These are phyloP conservation scores for Loriculus beryllinus DNA, from an alignment of 2,797 vertebrate genomes.

Conservation along the genomic window DNA sequence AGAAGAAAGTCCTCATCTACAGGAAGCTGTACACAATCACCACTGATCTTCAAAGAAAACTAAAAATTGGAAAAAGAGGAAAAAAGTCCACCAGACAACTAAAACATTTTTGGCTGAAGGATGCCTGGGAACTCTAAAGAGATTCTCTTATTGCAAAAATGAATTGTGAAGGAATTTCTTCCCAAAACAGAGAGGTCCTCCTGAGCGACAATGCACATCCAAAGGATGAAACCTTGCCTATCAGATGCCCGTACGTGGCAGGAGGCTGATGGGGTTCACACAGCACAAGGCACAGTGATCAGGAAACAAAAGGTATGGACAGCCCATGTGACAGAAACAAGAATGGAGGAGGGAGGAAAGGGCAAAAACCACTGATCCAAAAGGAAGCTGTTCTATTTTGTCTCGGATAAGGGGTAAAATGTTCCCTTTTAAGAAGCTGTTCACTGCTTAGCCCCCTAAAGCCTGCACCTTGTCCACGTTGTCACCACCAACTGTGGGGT, in stretches of 20 bases:
- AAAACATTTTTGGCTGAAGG: slow-evolving; percentile 26
- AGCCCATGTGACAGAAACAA: neutral
- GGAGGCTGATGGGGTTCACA: neutral
- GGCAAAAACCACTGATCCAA: neutral
- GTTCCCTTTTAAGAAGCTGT: neutral
- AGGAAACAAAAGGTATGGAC: neutral
- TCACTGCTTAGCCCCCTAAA: neutral
- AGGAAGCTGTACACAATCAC: neutral
- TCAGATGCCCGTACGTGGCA: neutral
- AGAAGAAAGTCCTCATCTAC: neutral
- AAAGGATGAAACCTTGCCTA: neutral
- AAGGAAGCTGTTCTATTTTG: neutral
- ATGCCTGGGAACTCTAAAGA: neutral
- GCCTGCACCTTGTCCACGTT: neutral
- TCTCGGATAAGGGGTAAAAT: neutral
- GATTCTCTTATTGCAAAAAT: slow-evolving; percentile 53
- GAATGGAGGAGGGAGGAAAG: neutral
- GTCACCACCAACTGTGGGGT: neutral
- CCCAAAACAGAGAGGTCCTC: neutral
- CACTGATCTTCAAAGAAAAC: neutral
- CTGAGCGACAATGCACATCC: neutral
- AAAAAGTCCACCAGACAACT: neutral
- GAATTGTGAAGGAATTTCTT: slow-evolving; percentile 2
- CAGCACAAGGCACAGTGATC: slow-evolving; percentile 19
- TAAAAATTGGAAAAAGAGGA: neutral